phyloP scores from a whole-genome alignment of 2,113 vertebrate genomes.

The Carlito syrichta region DNA sequence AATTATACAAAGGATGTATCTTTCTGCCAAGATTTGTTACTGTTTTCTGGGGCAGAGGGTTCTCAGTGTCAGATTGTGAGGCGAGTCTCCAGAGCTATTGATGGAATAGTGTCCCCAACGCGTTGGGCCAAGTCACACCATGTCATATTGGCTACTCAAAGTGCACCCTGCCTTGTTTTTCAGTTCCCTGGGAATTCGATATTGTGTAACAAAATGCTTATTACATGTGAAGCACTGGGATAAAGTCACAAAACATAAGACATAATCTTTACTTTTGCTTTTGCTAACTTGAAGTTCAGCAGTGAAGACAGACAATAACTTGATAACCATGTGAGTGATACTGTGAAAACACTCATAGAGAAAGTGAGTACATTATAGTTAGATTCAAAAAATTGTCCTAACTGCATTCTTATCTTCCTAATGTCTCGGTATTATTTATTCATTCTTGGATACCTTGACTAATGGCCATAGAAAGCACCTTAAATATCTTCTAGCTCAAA shows the following conservation, averaged over 20 bases:
- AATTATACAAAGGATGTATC: not conserved
- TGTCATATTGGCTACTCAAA: rapidly evolving
- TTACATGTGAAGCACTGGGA: rapidly evolving
- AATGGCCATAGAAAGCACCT: not conserved
- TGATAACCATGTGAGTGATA: rapidly evolving
- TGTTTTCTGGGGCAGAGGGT: rapidly evolving
- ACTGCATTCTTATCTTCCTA: not conserved
- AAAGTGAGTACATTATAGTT: rapidly evolving
- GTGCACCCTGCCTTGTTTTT: not conserved
- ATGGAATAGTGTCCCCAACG: rapidly evolving
- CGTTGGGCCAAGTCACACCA: rapidly evolving
- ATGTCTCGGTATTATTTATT: not conserved
- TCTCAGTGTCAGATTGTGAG: not conserved
- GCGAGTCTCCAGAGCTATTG: not conserved
- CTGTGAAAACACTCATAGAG: rapidly evolving
- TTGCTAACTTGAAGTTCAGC: not conserved
- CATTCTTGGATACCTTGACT: not conserved
- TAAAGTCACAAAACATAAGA: not conserved
- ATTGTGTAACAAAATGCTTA: rapidly evolving
- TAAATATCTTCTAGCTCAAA: not conserved
- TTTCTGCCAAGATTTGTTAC: not conserved
- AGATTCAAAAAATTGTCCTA: not conserved
- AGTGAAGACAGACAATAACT: not conserved
- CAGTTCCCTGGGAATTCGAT: rapidly evolving
- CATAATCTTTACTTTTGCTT: not conserved